These are phyloP conservation scores for Larimichthys crocea DNA, from an alignment of 2,113 vertebrate species.

Conservation along the genomic window DNA sequence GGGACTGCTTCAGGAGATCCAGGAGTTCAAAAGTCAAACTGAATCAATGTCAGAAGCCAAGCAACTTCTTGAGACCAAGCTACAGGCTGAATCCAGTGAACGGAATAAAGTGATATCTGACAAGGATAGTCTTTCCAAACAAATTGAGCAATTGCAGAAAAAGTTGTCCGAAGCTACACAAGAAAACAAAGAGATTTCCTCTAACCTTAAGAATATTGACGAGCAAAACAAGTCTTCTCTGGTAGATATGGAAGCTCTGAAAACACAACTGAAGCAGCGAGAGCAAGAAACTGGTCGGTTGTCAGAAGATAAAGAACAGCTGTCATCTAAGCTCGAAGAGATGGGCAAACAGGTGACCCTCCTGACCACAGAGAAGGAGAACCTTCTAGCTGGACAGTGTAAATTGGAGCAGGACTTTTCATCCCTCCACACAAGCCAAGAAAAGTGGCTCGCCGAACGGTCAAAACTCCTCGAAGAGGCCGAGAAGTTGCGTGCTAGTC, in stretches of 20 bases:
- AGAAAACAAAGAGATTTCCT: constrained; percentile 82
- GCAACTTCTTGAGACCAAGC: constrained; percentile 71
- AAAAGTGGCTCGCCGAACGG: constrained; percentile 74
- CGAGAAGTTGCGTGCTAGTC: constrained; percentile 69
- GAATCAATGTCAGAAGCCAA: constrained; percentile 80
- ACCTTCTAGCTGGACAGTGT: constrained; percentile 75
- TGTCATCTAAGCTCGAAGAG: constrained; percentile 76
- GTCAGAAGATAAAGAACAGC: constrained; percentile 71
- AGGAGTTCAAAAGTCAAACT: constrained; percentile 81
- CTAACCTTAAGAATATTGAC: constrained; percentile 79
- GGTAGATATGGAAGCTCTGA: constrained; percentile 78
- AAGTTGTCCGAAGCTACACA: constrained; percentile 75
- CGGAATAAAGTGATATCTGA: constrained; percentile 73
- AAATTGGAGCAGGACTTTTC: constrained; percentile 78
- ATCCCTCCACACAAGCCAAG: constrained; percentile 73
- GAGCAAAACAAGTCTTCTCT: constrained; percentile 82
- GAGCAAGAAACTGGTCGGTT: constrained; percentile 80
- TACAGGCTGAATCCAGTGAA: constrained; percentile 79
- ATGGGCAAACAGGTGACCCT: constrained; percentile 72
- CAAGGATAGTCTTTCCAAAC: constrained; percentile 76
- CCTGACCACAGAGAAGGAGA: constrained; percentile 82
- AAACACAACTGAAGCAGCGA: constrained; percentile 72
- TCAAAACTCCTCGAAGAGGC: constrained; percentile 74
- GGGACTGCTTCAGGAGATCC: constrained; percentile 61
- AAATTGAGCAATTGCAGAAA: constrained; percentile 78